phyloP scores from a whole-genome alignment of 2,113 vertebrate species.

The Hydropotes inermis region DNA sequence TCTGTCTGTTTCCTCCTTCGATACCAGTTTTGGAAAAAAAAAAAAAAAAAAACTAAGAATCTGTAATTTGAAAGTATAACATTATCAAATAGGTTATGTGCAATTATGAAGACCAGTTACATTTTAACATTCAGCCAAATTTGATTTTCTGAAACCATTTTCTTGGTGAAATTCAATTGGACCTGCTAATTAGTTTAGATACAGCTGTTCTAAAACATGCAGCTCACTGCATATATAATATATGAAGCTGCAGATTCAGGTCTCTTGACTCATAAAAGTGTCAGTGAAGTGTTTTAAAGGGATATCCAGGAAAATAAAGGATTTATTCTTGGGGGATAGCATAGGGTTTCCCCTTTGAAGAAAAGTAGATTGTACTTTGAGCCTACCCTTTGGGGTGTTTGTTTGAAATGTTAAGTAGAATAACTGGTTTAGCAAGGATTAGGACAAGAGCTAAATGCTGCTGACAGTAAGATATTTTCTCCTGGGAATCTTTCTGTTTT shows the following conservation, averaged over 20 bases:
- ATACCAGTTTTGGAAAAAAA: neutral
- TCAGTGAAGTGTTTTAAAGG: neutral
- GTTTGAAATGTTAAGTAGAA: conserved; percentile 73
- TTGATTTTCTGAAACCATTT: neutral
- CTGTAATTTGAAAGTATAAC: neutral
- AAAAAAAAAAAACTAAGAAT: neutral
- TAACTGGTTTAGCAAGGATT: conserved; percentile 55
- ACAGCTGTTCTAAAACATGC: neutral
- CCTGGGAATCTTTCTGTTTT: neutral
- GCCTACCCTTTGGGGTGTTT: conserved; percentile 45
- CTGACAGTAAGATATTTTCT: conserved; percentile 43
- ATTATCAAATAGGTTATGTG: neutral
- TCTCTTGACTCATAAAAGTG: neutral
- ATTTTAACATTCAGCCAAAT: neutral
- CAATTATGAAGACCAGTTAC: neutral
- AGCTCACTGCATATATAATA: neutral
- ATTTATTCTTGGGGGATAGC: neutral
- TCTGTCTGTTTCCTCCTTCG: neutral
- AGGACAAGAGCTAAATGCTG: conserved; percentile 41
- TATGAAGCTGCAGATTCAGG: neutral
- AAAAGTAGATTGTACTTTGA: conserved; percentile 41
- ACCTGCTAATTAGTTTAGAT: neutral
- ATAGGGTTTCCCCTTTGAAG: conserved; percentile 48
- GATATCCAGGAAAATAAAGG: neutral
- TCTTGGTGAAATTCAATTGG: neutral